A percentile compares a stretch with the other conserved stretches of the same genome.
These are phyloP conservation scores for Papilio demoleus DNA, from an alignment of 2,888 invertebrate genomes.

Conservation along the genomic window DNA sequence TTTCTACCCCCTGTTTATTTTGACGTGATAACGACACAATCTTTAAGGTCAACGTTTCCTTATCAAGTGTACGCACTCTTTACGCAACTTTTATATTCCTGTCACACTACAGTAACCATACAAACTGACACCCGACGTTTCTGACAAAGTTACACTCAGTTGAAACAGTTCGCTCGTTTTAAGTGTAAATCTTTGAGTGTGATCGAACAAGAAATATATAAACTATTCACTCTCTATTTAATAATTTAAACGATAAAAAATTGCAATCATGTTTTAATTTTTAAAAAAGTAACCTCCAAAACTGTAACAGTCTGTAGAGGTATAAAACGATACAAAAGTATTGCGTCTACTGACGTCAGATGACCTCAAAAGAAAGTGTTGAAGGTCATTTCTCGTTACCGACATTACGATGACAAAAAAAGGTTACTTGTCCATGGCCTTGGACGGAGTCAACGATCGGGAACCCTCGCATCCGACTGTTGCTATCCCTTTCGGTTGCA, in stretches of 20 bases:
- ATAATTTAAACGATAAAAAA: background rate
- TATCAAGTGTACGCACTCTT: conserved; percentile 24
- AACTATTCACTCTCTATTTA: too few relatives aligned
- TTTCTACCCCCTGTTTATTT: conserved; percentile 30
- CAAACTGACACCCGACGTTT: too few relatives aligned
- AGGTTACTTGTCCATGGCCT: conserved; percentile 75
- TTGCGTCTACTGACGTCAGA: conserved; percentile 30
- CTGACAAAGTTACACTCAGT: too few relatives aligned
- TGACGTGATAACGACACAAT: conserved; percentile 31
- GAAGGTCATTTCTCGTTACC: conserved; percentile 76
- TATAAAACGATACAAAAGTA: background rate
- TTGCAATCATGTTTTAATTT: background rate
- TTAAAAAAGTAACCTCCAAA: background rate
- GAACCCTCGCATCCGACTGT: conserved; percentile 79
- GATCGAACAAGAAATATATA: too few relatives aligned
- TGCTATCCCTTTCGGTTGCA: conserved; percentile 56
- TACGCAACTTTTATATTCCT: conserved; percentile 39
- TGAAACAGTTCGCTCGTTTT: too few relatives aligned
- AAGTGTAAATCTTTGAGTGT: too few relatives aligned
- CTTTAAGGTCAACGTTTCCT: conserved; percentile 21
- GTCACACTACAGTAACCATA: conserved; percentile 1
- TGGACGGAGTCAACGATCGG: conserved; percentile 81
- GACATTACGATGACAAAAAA: conserved; percentile 71
- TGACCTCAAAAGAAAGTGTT: conserved; percentile 77
- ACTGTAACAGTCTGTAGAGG: background rate